Evolutionary conservation across 1,140 invertebrate species (phyloP).

Genomic region (Eumaeus atala): DNA sequence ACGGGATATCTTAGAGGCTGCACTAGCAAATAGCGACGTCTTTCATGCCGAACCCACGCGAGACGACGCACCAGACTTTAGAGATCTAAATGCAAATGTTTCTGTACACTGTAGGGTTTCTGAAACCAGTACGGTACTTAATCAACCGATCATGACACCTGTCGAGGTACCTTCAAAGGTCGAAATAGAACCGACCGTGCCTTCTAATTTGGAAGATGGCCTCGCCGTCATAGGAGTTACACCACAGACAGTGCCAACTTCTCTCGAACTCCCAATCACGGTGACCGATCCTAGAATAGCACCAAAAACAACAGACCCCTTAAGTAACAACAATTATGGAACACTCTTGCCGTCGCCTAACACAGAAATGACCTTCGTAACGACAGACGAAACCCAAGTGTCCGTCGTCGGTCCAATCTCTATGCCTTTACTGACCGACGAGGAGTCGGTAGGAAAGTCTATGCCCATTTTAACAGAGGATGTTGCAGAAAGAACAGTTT

Average conservation of each 20-base stretch:
- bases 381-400: constrained; percentile 34
- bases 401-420: constrained; percentile 42
- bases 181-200: constrained; percentile 58
- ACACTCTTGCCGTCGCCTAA: constrained; percentile 45
- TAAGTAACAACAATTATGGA: constrained; percentile 43
- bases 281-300: constrained; percentile 81
- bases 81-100: constrained; percentile 70
- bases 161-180: constrained; percentile 80
- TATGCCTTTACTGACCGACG: constrained; percentile 59
- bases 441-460: constrained; percentile 52
- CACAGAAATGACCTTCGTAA: constrained; percentile 43
- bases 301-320: constrained; percentile 55
- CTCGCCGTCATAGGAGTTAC: constrained; percentile 75
- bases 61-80: constrained; percentile 71
- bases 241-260: constrained; percentile 75
- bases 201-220: constrained; percentile 71
- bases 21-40: constrained; percentile 83
- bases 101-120: constrained; percentile 75
- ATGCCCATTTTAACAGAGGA: constrained; percentile 66
- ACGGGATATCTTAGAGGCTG: constrained; percentile 85
- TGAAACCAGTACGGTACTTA: constrained; percentile 82
- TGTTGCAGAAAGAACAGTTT: constrained; percentile 37
- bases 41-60: constrained; percentile 77
- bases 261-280: constrained; percentile 80
- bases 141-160: constrained; percentile 87